Evolutionary conservation across 2,113 vertebrate species (phyloP), one percentile per base, ranked within the genome.

Genomic region (Lynx canadensis): DNA sequence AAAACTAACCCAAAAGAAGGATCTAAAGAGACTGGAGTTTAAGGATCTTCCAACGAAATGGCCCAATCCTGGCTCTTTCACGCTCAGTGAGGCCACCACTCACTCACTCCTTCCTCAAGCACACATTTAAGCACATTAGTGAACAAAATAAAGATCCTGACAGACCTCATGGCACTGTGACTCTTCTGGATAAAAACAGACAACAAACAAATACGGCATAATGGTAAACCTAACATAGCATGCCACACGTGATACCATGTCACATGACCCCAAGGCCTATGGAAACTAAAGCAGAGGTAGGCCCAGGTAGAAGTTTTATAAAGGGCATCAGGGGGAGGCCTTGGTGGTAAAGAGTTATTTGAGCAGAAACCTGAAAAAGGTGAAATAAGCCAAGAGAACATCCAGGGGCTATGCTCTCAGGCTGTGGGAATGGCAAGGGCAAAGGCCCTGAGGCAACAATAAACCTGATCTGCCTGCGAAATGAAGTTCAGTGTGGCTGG

Each of bases 221-320:
- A 8, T 10, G 5, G 68, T 68, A 66, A 57, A 38, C 38, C n/a
- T 10, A 15, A 41, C 2, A 11, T 1, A 69, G 69, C 79, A 19
- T 5, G 11, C 27, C 3, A 9, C 19, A 9, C 38, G 19, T 38
- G 79, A 6, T 0, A 5, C 31, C 6, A 1, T 1, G 10, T 45
- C 71, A 65, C 33, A n/a, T 45, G 50, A 10, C 0, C 25, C 7
- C 10, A 31, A 60, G 38, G 10, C 38, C 19, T 4, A 6, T 13
- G 21, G 36, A 87, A 15, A 80, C 36, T 36, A 36, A 69, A 94
- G 74, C 50, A 48, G 48, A 68, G 11, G 29, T 4, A 36, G 50
- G 63, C 23, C 63, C n/a, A 36, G 6, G 23, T 4, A 25, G 41
- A 50, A 71, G 31, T 45, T 79, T 81, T 25, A 25, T 1, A 27